phyloP scores from a whole-genome alignment of 2,113 vertebrate species.

The Porphyrio hochstetteri region DNA sequence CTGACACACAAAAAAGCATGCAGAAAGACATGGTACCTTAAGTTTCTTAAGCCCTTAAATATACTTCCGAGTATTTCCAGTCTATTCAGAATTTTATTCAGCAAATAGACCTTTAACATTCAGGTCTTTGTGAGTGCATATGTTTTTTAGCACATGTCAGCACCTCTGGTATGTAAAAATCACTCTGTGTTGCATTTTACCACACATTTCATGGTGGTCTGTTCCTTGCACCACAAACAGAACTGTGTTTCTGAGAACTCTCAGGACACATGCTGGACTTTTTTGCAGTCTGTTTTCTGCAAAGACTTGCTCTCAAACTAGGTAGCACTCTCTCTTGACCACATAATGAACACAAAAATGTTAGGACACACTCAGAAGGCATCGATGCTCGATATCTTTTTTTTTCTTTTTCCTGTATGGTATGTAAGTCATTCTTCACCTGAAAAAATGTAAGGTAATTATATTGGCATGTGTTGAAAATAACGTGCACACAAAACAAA shows the following conservation, averaged over 20 bases:
- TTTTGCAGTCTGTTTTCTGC: not conserved
- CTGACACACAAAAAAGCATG: not conserved
- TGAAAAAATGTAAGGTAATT: not conserved
- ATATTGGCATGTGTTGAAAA: not conserved
- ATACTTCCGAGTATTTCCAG: not conserved
- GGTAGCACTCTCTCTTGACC: not conserved
- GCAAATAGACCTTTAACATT: not conserved
- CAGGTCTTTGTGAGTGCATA: not conserved
- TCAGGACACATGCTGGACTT: not conserved
- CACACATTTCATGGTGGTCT: not conserved
- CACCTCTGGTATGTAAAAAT: not conserved
- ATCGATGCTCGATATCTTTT: not conserved
- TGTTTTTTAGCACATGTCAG: not conserved
- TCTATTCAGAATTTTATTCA: not conserved
- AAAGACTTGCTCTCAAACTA: not conserved
- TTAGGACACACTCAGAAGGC: not conserved
- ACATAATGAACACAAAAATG: not conserved
- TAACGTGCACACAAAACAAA: not conserved
- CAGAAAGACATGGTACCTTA: not conserved
- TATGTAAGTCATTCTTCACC: slow-evolving; percentile 25
- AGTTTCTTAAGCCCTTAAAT: not conserved
- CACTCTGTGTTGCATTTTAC: not conserved
- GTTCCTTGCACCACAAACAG: not conserved
- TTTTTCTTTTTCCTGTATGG: not conserved
- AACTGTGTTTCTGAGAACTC: slow-evolving; percentile 31